phyloP scores from a whole-genome alignment of 2,888 invertebrate species.

The Melieria picta region DNA sequence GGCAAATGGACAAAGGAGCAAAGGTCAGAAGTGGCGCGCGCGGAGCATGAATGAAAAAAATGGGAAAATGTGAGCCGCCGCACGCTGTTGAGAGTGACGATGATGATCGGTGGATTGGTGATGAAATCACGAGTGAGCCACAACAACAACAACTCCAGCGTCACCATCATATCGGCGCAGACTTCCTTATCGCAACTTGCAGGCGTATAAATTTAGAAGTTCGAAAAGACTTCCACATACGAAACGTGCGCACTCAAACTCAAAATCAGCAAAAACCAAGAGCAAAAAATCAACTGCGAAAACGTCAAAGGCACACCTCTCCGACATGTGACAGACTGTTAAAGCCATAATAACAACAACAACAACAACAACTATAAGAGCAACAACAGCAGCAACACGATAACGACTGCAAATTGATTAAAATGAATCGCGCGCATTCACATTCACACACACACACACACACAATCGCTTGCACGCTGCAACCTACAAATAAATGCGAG shows the following conservation, averaged over 20 bases:
- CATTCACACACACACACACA: background rate
- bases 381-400: constrained; percentile 20
- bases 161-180: background rate
- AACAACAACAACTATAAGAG: constrained; percentile 24
- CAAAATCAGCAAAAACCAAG: no score
- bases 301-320: constrained; percentile 26
- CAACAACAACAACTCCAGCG: constrained; percentile 10
- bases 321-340: constrained; percentile 25
- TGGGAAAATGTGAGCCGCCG: no score
- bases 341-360: constrained; percentile 23
- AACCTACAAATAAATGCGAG: no score
- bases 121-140: background rate
- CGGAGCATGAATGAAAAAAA: no score
- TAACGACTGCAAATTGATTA: constrained; percentile 3
- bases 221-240: background rate
- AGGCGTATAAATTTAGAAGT: constrained; percentile 5
- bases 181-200: background rate
- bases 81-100: background rate
- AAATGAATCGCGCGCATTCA: background rate
- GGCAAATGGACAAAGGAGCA: no score
- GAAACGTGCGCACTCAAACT: background rate
- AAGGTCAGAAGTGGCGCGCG: no score
- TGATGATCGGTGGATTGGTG: background rate
- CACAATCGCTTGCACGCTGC: background rate
- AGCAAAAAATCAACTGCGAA: background rate